These are phyloP conservation scores for Onychomys leucogaster DNA, from an alignment of 2,797 vertebrate genomes.

Conservation along the genomic window DNA sequence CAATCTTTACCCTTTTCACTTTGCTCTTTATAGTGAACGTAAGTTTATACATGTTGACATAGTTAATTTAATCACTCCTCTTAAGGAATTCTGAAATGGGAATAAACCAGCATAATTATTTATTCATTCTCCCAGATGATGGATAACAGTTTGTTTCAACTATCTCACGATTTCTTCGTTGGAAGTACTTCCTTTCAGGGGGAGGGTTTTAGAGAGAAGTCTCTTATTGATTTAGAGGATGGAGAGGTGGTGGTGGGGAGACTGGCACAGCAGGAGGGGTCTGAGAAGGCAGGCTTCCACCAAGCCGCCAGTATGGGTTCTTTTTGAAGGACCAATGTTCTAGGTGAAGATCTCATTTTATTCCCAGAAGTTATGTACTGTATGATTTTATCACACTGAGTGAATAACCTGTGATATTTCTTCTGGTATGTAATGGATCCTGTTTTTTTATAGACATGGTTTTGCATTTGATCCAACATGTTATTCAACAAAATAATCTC, in stretches of 20 bases:
- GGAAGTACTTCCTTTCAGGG: background rate
- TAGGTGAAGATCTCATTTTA: background rate
- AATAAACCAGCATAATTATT: background rate
- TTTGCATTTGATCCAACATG: conserved; percentile 4
- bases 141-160: background rate
- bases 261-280: background rate
- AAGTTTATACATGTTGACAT: background rate
- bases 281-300: background rate
- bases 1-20: background rate
- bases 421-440: background rate
- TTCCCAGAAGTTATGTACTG: background rate
- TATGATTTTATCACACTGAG: background rate
- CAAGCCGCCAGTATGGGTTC: background rate
- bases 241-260: background rate
- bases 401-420: background rate
- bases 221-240: background rate
- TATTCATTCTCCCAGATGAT: background rate
- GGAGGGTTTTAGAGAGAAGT: background rate
- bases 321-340: background rate
- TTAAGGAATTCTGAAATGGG: background rate
- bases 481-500: background rate
- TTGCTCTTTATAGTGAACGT: background rate
- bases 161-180: background rate
- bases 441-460: background rate
- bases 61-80: background rate